A percentile compares a stretch with the other conserved stretches of the same genome.
These are phyloP conservation scores for Cerastis rubricosa DNA, from an alignment of 2,888 invertebrate species.

Conservation along the genomic window DNA sequence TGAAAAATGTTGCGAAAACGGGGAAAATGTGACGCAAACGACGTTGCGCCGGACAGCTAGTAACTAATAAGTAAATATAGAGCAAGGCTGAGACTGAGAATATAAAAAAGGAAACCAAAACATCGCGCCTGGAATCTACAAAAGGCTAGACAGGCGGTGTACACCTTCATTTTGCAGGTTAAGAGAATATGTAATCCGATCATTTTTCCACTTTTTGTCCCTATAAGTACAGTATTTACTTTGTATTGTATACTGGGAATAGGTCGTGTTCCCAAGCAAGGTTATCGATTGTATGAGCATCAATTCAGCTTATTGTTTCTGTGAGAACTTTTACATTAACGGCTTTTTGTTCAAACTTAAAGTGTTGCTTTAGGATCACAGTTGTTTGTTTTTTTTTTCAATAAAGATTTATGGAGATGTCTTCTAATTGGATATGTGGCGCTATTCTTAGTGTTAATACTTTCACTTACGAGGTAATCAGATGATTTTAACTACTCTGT, in stretches of 20 bases:
- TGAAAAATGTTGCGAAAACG: too few relatives aligned
- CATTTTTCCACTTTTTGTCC: constrained; percentile 10
- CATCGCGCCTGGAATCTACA: neutral
- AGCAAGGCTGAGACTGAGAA: neutral
- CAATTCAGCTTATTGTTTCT: constrained; percentile 43
- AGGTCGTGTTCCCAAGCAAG: constrained; percentile 47
- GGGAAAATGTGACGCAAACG: too few relatives aligned
- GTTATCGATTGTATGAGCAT: constrained; percentile 55
- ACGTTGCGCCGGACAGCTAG: too few relatives aligned
- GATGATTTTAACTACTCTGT: neutral
- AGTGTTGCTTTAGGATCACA: constrained; percentile 40
- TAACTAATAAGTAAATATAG: neutral
- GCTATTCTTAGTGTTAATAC: constrained; percentile 33
- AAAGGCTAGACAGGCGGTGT: neutral
- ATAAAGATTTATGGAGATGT: constrained; percentile 34
- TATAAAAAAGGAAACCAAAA: neutral
- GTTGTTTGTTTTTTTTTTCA: constrained; percentile 17
- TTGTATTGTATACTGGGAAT: constrained; percentile 44
- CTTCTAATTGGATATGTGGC: constrained; percentile 33
- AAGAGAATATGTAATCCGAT: neutral
- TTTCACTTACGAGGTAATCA: constrained; percentile 44
- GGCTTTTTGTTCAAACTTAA: constrained; percentile 42
- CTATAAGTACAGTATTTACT: constrained; percentile 16
- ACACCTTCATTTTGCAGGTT: neutral
- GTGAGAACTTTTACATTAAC: constrained; percentile 50